Evolutionary conservation across 2,797 vertebrate species (phyloP).

Genomic region (Fistularia tabacaria): DNA sequence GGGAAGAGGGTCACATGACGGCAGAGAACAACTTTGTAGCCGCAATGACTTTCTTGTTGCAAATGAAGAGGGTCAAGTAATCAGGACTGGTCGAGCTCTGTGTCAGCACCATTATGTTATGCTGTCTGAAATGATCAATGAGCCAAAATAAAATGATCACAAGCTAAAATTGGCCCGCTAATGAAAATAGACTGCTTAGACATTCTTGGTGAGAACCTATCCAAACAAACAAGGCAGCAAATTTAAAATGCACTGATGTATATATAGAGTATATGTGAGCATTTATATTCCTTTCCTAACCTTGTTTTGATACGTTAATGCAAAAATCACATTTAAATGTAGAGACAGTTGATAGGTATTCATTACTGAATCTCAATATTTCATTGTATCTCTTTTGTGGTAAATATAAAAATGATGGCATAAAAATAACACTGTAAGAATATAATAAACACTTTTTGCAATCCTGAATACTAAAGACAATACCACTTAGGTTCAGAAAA

Average conservation of each 20-base stretch:
- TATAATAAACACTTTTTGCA: too few species aligned
- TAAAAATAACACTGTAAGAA: too few species aligned
- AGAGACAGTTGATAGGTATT: too few species aligned
- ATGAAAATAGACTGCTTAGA: slow-evolving; percentile 88
- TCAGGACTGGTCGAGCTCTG: slow-evolving; percentile 80
- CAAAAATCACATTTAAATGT: neutral
- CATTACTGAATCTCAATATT: neutral
- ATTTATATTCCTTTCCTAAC: slow-evolving; percentile 1
- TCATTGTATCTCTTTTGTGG: neutral
- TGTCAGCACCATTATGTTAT: slow-evolving; percentile 85
- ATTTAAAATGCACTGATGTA: slow-evolving; percentile 64
- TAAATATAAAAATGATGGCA: too few species aligned
- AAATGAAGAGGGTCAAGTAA: slow-evolving; percentile 95
- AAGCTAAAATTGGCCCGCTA: slow-evolving; percentile 88
- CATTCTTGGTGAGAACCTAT: slow-evolving; percentile 69
- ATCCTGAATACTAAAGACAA: too few species aligned
- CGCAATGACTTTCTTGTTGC: slow-evolving; percentile 80
- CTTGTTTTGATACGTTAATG: slow-evolving; percentile 12
- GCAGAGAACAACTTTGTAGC: slow-evolving; percentile 62
- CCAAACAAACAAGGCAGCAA: slow-evolving; percentile 35
- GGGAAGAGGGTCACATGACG: slow-evolving; percentile 61
- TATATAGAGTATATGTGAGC: slow-evolving; percentile 10
- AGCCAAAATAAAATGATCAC: slow-evolving; percentile 90
- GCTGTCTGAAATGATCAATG: slow-evolving; percentile 90
- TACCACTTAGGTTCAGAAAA: too few species aligned